phyloP scores from a whole-genome alignment of 92 coral and sea anemone genomes.

The Porites divaricata region DNA sequence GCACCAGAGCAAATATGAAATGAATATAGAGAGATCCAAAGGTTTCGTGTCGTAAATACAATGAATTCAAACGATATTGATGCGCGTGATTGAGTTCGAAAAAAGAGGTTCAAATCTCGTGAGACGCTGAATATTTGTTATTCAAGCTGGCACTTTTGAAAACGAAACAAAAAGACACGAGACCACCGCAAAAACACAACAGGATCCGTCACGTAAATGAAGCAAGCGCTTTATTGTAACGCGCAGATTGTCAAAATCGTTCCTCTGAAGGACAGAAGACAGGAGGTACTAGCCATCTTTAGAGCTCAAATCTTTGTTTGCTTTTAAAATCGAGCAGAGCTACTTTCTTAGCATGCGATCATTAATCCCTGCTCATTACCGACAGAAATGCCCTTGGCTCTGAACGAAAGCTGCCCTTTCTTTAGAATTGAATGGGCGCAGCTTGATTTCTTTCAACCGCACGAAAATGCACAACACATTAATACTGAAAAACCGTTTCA shows the following conservation, averaged over 20 bases:
- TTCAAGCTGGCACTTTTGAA: constrained; percentile 20
- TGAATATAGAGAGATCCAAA: background rate
- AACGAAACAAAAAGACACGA: constrained; percentile 48
- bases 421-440: constrained; percentile 18
- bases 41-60: background rate
- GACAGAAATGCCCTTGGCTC: constrained; percentile 7
- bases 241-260: background rate
- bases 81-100: background rate
- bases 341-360: constrained; percentile 17
- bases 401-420: constrained; percentile 19
- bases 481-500: too few species aligned
- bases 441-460: constrained; percentile 16
- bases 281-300: background rate
- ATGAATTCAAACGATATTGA: background rate
- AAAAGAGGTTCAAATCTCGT: background rate
- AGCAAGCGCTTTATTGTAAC: background rate
- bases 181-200: background rate
- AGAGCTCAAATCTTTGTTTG: constrained; percentile 1
- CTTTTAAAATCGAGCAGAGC: background rate
- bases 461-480: constrained; percentile 11
- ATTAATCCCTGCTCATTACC: constrained; percentile 12
- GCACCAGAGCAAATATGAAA: constrained; percentile 2
- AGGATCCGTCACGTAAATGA: constrained; percentile 1
- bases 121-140: background rate
- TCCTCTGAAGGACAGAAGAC: background rate